These are phyloP conservation scores for Cheilosia grossa DNA, from an alignment of 2,888 invertebrate genomes.

Conservation along the genomic window DNA sequence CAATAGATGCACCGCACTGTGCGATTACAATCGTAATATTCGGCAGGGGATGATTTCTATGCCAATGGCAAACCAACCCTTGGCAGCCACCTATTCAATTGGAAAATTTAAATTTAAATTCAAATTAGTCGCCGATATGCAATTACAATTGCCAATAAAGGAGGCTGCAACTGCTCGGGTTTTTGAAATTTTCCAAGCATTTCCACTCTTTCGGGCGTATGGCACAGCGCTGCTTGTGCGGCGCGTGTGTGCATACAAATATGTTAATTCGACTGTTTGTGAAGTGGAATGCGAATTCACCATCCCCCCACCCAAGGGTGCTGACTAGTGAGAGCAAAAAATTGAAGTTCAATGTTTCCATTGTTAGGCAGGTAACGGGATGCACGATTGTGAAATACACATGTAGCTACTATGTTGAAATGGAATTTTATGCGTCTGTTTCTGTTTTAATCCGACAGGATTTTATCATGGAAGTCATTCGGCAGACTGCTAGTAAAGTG, in stretches of 20 bases:
- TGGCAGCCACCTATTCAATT: conserved; percentile 68
- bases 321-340: conserved; percentile 15
- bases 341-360: conserved; percentile 68
- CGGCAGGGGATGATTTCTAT: conserved; percentile 54
- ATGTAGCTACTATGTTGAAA: conserved; percentile 17
- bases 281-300: conserved; percentile 6
- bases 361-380: conserved; percentile 33
- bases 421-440: conserved; percentile 61
- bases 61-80: conserved; percentile 12
- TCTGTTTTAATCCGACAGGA: conserved; percentile 45
- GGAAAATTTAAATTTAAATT: conserved; percentile 77
- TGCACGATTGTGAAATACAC: conserved; percentile 19
- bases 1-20: conserved; percentile 43
- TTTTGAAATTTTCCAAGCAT: conserved; percentile 28
- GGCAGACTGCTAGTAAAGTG: conserved; percentile 23
- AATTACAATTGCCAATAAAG: conserved; percentile 70
- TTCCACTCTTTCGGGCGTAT: conserved; percentile 42
- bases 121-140: conserved; percentile 76
- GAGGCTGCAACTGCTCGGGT: conserved; percentile 14
- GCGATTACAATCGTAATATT: conserved; percentile 55
- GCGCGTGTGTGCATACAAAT: conserved; percentile 45
- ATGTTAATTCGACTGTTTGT: conserved; percentile 62
- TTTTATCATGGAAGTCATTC: conserved; percentile 39
- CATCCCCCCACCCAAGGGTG: neutral
- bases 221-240: neutral